Evolutionary conservation across 37 sponge, comb jelly and placozoan genomes (phyloP), one percentile per base, ranked within the genome.

Genomic region (Corticium candelabrum): DNA sequence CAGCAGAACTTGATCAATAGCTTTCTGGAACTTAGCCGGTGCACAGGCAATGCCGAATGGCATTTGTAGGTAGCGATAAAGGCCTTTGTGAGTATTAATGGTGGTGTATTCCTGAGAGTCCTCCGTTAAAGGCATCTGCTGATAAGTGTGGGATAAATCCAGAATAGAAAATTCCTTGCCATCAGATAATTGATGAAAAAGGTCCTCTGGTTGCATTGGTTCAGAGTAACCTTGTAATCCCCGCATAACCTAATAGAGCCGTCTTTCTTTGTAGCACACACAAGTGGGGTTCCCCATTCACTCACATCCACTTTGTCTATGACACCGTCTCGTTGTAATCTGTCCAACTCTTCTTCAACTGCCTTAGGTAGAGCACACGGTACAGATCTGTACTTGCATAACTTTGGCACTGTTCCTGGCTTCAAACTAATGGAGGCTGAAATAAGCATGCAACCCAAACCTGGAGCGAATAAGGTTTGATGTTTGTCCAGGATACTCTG

Each of bases 81-180:
- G 21, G 11, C 62, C 62, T 21, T 50, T 11, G 11, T 11, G 62
- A 11, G 62, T 50, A 50, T 50, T 50, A 27, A 50, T 27, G 15
- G 62, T 50, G 15, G 21, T 21, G 21, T 27, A 27, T 50, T 50
- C 62, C 62, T 50, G 62, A 2, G 41, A 38, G 37, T 76, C 50
- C 77, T 76, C 43, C 29, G 2, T 57, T 36, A 76, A 74, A 2
- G 41, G 43, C 3, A 40, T 11, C 43, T 76, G 77, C 77, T 35
- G 38, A 32, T 76, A 76, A 36, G 77, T 57, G 2, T 76, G 77
- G 5, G 77, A 34, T 35, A 76, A 32, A 40, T 76, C 77, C 50
- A 76, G n/a, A 34, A 50, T 76, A 1, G 43, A 41, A n/a, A n/a
- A n/a, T n/a, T n/a, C n/a, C n/a, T 50, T 21, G 21, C n/a, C 62